These are phyloP conservation scores for Crenichthys baileyi DNA, from an alignment of 2,797 vertebrate species.

Conservation along the genomic window DNA sequence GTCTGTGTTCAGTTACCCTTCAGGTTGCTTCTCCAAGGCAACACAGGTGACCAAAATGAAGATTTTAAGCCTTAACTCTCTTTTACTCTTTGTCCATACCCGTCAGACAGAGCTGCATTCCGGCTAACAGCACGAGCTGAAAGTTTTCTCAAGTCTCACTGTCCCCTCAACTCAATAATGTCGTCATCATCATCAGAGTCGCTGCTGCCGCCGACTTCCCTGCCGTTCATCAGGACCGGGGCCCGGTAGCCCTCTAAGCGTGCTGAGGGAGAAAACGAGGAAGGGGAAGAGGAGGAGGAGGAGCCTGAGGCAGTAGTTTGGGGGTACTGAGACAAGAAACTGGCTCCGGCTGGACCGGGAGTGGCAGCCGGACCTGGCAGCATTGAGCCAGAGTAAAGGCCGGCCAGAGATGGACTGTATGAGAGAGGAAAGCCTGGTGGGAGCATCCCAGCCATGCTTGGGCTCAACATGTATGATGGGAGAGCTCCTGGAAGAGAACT, in stretches of 20 bases:
- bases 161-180: slow-evolving; percentile 88
- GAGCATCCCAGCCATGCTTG: slow-evolving; percentile 82
- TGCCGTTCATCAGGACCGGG: slow-evolving; percentile 44
- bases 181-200: slow-evolving; percentile 79
- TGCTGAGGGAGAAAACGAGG: slow-evolving; percentile 66
- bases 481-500: slow-evolving; percentile 81
- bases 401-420: slow-evolving; percentile 88
- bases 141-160: slow-evolving; percentile 73
- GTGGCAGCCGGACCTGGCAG: slow-evolving; percentile 80
- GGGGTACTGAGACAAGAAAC: slow-evolving; percentile 87
- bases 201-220: slow-evolving; percentile 51
- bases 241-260: slow-evolving; percentile 51
- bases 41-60: slow-evolving; percentile 27
- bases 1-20: slow-evolving; percentile 34
- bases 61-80: slow-evolving; percentile 7
- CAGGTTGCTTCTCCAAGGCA: slow-evolving; percentile 33
- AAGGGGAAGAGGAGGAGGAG: slow-evolving; percentile 78
- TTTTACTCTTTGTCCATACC: slow-evolving; percentile 30
- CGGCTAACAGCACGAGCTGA: slow-evolving; percentile 27
- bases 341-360: slow-evolving; percentile 77
- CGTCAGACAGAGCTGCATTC: slow-evolving; percentile 4
- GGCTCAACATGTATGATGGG: slow-evolving; percentile 88
- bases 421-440: slow-evolving; percentile 86
- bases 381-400: slow-evolving; percentile 87
- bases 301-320: slow-evolving; percentile 68